A percentile compares a stretch with the other conserved stretches of the same genome.
These are phyloP conservation scores for Polydrusus pterygomalis DNA, from an alignment of 2,888 invertebrate species.

Conservation along the genomic window DNA sequence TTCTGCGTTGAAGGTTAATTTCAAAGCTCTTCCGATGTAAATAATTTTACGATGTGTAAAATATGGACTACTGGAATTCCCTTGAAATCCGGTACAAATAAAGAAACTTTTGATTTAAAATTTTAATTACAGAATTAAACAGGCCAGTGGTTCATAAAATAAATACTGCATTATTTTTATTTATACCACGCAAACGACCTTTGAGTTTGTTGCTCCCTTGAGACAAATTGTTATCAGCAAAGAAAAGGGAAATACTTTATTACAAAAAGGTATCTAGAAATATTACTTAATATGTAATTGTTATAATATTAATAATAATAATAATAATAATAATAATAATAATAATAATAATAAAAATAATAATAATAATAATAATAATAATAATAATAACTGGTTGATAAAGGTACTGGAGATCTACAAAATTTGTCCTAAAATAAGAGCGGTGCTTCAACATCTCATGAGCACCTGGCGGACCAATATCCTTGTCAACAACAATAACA, in stretches of 20 bases:
- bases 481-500: no score
- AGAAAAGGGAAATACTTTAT: background rate
- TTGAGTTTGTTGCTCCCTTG: conserved; percentile 10
- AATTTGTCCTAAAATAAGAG: no score
- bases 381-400: no score
- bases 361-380: no score
- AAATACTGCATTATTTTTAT: background rate
- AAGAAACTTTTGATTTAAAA: conserved; percentile 20
- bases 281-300: background rate
- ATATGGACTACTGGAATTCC: conserved; percentile 15
- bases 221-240: background rate
- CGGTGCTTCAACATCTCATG: no score
- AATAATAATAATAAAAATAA: no score
- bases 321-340: no score
- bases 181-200: background rate
- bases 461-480: no score
- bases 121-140: conserved; percentile 17
- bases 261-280: background rate
- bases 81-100: conserved; percentile 18
- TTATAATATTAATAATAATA: no score
- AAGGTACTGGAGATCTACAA: no score
- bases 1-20: background rate
- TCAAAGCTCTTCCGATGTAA: conserved; percentile 17
- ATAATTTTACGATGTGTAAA: conserved; percentile 5
- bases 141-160: conserved; percentile 7